Percentiles rank a stretch among this genome's conserved stretches.
Evolutionary conservation across 2,113 vertebrate species (phyloP).

Genomic region (Phalacrocorax carbo): DNA sequence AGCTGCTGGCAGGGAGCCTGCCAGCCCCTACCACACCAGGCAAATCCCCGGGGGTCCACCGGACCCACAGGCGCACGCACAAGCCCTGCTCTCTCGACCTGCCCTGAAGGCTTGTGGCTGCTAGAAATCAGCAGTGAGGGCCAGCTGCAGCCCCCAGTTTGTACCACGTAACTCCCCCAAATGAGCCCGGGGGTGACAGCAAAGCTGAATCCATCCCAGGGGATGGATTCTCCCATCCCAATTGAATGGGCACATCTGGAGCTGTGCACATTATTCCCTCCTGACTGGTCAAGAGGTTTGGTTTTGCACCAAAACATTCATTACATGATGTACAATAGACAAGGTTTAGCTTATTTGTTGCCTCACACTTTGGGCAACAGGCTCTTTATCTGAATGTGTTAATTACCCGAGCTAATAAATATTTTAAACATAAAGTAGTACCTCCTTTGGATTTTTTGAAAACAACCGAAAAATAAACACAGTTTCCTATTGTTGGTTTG

Average conservation of each 20-base stretch:
- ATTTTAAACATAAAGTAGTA: slow-evolving; percentile 42
- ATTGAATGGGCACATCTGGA: rapidly evolving
- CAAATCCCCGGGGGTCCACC: neutral
- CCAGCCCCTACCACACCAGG: neutral
- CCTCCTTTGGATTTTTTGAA: slow-evolving; percentile 25
- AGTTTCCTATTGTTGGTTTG: slow-evolving; percentile 34
- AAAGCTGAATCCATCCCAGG: neutral
- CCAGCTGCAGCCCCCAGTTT: neutral
- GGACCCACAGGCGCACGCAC: neutral
- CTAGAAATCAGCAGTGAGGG: rapidly evolving
- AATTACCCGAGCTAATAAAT: neutral
- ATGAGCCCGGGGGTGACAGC: neutral
- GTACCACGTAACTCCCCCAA: neutral
- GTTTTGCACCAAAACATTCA: neutral
- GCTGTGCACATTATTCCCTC: neutral
- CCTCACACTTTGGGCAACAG: neutral
- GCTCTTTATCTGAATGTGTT: neutral
- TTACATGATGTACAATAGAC: neutral
- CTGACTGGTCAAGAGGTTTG: neutral
- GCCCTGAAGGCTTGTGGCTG: neutral
- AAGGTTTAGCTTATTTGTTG: slow-evolving; percentile 10
- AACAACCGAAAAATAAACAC: slow-evolving; percentile 11
- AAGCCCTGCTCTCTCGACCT: neutral
- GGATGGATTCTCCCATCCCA: neutral
- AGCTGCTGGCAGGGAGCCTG: neutral